Base-by-base conservation (phyloP, 2,888 invertebrate species). In the Elegia similella region DNA sequence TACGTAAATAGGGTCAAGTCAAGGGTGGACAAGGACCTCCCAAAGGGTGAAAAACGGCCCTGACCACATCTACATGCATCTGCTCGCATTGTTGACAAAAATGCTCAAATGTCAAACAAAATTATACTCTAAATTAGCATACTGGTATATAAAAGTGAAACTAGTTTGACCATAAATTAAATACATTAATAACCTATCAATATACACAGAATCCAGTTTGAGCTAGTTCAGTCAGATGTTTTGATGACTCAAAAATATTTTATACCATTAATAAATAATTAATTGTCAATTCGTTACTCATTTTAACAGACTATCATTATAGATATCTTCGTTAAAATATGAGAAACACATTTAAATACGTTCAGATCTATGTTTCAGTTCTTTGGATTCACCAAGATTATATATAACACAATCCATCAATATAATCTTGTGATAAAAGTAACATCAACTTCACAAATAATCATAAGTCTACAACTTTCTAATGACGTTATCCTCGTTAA, bases 401-500 rank as follows among this genome's bases (percentile, higher is more conserved):
- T 2, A 43, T 13, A 43, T 2, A 43, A 43, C 15, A 8, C 6
- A 13, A 13, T 43, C 42, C 42, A 43, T 43, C 42, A 43, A 43
- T 12, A 3, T 15, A 15, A 43, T 43, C 42, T 15, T 43, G 42
- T 43, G 42, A 43, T 43, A 43, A 15, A 23, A 43, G 16, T 43
- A 16, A 43, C 12, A 12, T 38, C 5, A 38, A 1, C n/a, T 38
- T n/a, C 10, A 5, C 38, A 12, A 12, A n/a, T 43, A 16, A 23
- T 46, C 23, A 29, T 17, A 23, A 46, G 17, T 46, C 46, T 46
- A 46, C 23, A 29, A 23, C 46, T 46, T 46, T 46, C 46, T n/a
- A 6, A 12, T 46, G 23, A 46, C 46, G 23, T 12, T n/a, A 46
- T 30, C 13, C 6, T 7, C 16, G 10, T 43, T 16, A 43, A 43